A percentile compares a stretch with the other conserved stretches of the same genome.
Evolutionary conservation across 2,113 vertebrate species (phyloP).

Genomic region (Nipponia nippon): DNA sequence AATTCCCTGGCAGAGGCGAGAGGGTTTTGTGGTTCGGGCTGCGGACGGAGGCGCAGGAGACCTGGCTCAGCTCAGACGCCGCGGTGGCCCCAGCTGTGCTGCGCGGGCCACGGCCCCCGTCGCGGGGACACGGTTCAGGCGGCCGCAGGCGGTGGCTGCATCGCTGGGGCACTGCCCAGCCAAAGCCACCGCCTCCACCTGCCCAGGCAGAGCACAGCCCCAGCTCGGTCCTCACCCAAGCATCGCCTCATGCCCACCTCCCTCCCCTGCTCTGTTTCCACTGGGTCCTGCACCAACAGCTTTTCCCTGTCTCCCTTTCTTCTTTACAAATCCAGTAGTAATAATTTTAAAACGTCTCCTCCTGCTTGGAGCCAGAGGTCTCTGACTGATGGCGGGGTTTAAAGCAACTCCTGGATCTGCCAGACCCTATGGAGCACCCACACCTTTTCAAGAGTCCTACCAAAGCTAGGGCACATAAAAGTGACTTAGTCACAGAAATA

Average conservation of each 20-base stretch:
- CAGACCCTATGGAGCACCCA: background rate
- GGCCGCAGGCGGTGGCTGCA: rapidly evolving
- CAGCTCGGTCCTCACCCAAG: rapidly evolving
- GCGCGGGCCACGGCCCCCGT: background rate
- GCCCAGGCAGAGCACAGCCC: background rate
- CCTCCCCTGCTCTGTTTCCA: background rate
- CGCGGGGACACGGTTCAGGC: rapidly evolving
- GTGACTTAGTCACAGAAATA: background rate
- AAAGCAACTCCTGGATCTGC: background rate
- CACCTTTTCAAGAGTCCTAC: background rate
- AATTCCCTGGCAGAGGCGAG: rapidly evolving
- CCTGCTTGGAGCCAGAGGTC: background rate
- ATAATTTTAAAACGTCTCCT: background rate
- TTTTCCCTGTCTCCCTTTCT: background rate
- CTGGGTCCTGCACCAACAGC: background rate
- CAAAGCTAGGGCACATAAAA: background rate
- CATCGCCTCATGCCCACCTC: background rate
- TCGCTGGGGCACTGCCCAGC: background rate
- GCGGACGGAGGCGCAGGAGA: rapidly evolving
- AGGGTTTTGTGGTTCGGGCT: background rate
- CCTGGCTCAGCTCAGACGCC: background rate
- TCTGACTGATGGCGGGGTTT: background rate
- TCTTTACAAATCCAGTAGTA: background rate
- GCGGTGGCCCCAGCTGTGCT: background rate
- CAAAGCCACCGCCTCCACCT: background rate